Percentiles rank a stretch among this genome's conserved stretches.
These are phyloP conservation scores for Lacerta bilineata DNA, from an alignment of 2,797 vertebrate genomes.

Conservation along the genomic window DNA sequence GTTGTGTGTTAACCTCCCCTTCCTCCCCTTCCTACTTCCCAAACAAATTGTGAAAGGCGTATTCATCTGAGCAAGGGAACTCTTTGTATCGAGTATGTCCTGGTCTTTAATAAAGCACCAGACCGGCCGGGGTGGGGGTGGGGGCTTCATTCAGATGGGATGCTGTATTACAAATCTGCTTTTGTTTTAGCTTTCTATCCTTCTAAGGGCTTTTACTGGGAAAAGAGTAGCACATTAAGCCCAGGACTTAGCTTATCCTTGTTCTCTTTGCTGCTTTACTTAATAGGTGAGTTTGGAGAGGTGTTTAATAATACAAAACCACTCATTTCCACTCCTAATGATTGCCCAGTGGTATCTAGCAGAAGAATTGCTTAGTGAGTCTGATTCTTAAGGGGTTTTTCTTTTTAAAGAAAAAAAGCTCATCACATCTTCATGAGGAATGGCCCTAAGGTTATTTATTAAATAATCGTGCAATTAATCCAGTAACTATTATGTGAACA, in stretches of 20 bases:
- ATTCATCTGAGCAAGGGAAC: constrained; percentile 43
- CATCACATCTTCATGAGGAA: constrained; percentile 18
- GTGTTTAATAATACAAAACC: not conserved
- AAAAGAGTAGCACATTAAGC: constrained; percentile 30
- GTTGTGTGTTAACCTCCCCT: constrained; percentile 26
- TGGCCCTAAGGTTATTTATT: not conserved
- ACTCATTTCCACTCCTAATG: constrained; percentile 4
- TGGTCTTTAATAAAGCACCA: constrained; percentile 15
- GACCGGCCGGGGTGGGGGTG: not conserved
- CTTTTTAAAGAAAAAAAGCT: constrained; percentile 41
- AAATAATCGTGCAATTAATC: constrained; percentile 14
- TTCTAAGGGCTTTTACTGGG: not conserved
- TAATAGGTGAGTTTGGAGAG: constrained; percentile 36
- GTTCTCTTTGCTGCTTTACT: constrained; percentile 39
- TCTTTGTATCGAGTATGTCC: constrained; percentile 25
- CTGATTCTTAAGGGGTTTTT: constrained; percentile 2
- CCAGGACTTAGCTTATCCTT: not conserved
- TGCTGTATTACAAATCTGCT: constrained; percentile 24
- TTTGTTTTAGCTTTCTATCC: constrained; percentile 47
- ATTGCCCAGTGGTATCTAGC: constrained; percentile 28
- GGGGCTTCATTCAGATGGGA: constrained; percentile 27
- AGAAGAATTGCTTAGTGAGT: constrained; percentile 31
- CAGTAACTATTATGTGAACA: constrained; percentile 3
- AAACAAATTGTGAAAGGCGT: constrained; percentile 40
- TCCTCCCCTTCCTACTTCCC: constrained; percentile 33